A percentile compares a stretch with the other conserved stretches of the same genome.
phyloP scores from a whole-genome alignment of 2,113 vertebrate genomes.

The Dicerorhinus sumatrensis region DNA sequence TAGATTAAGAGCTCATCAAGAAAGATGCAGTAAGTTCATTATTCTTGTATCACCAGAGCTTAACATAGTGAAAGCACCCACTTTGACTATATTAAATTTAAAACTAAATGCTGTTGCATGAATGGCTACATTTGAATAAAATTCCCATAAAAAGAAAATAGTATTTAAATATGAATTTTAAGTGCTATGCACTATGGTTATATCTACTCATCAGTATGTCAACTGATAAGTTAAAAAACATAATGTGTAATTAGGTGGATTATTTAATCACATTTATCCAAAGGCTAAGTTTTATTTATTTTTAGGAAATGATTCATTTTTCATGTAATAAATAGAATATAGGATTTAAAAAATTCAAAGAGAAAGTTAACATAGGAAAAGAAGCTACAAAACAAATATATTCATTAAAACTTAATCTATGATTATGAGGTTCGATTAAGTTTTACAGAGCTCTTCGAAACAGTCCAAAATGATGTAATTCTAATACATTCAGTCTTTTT shows the following conservation, averaged over 20 bases:
- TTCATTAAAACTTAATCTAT: slow-evolving; percentile 14
- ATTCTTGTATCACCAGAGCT: neutral
- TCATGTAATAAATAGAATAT: slow-evolving; percentile 62
- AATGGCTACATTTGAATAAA: neutral
- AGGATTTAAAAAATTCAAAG: slow-evolving; percentile 55
- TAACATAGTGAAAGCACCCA: neutral
- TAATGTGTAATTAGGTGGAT: neutral
- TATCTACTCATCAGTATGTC: neutral
- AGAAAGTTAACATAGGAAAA: slow-evolving; percentile 52
- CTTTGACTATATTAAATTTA: slow-evolving; percentile 1
- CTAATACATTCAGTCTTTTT: neutral
- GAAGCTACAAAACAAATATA: slow-evolving; percentile 44
- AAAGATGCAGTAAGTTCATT: neutral
- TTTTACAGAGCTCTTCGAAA: slow-evolving; percentile 53
- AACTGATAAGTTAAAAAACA: slow-evolving; percentile 5
- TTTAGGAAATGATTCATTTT: slow-evolving; percentile 72
- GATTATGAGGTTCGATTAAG: neutral
- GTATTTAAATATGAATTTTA: neutral
- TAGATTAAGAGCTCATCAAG: neutral
- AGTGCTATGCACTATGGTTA: neutral
- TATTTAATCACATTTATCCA: neutral
- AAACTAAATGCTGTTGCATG: neutral
- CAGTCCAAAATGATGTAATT: neutral
- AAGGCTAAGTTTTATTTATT: slow-evolving; percentile 49
- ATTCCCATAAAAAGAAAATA: slow-evolving; percentile 29